Percentiles rank a stretch among this genome's conserved stretches.
Evolutionary conservation across 2,797 vertebrate genomes (phyloP).

Genomic region (Sebastes ruberrimus): DNA sequence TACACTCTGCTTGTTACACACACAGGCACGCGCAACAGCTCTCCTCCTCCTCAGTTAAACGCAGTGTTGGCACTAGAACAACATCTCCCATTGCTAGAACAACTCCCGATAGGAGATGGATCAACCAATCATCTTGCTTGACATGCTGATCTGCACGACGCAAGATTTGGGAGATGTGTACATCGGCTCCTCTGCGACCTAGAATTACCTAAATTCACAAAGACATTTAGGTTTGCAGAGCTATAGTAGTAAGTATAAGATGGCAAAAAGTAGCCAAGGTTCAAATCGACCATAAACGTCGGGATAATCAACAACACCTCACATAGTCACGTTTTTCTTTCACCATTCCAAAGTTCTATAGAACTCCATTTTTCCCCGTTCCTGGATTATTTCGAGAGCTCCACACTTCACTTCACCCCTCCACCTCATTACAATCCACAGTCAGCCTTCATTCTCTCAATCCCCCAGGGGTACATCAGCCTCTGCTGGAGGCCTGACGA

Average conservation of each 20-base stretch:
- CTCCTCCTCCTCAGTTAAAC: too few relatives aligned
- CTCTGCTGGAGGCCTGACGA: constrained; percentile 48
- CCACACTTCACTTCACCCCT: not conserved
- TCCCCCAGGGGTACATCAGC: constrained; percentile 39
- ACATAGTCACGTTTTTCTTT: constrained; percentile 11
- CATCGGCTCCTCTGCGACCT: not conserved
- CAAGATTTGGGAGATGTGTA: not conserved
- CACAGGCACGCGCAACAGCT: too few relatives aligned
- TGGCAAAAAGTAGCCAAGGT: not conserved
- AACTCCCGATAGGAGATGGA: not conserved
- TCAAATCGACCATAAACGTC: not conserved
- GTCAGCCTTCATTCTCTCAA: constrained; percentile 19
- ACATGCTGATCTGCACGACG: not conserved
- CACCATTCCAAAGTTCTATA: not conserved
- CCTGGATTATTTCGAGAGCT: not conserved
- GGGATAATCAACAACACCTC: constrained; percentile 9
- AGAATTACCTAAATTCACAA: not conserved
- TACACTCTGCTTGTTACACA: too few relatives aligned
- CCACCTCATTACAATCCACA: constrained; percentile 26
- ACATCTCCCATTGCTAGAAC: too few relatives aligned
- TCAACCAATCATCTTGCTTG: not conserved
- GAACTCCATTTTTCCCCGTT: not conserved
- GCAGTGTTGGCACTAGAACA: too few relatives aligned
- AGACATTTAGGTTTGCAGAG: not conserved
- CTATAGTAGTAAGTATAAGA: not conserved